phyloP scores from a whole-genome alignment of 1,140 invertebrate species.

The silkworm (Bombyx mori) region ASM3026992v2 NC_085129.1:11674501-11675000 shows the following conservation, averaged over 20 bases:
- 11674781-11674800: slow-evolving; percentile 50
- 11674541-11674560: slow-evolving; percentile 44
- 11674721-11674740: slow-evolving; percentile 13
- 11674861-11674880: slow-evolving; percentile 67
- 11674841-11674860: slow-evolving; percentile 61
- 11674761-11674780: slow-evolving; percentile 27
- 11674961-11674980: slow-evolving; percentile 63
- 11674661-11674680: slow-evolving; percentile 56
- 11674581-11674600: slow-evolving; percentile 46
- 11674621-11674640: slow-evolving; percentile 64
- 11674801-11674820: slow-evolving; percentile 61
- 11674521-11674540: slow-evolving; percentile 28
- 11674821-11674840: slow-evolving; percentile 59
- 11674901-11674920: slow-evolving; percentile 69
- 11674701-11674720: slow-evolving; percentile 24
- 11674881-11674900: slow-evolving; percentile 64
- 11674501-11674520: slow-evolving; percentile 28
- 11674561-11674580: slow-evolving; percentile 60
- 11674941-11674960: slow-evolving; percentile 65
- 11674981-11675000: slow-evolving; percentile 58
- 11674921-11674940: slow-evolving; percentile 72
- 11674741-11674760: slow-evolving; percentile 40
- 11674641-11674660: slow-evolving; percentile 64
- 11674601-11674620: slow-evolving; percentile 56
- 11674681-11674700: slow-evolving; percentile 46